Evolutionary conservation across 2,888 invertebrate genomes (phyloP), one percentile per base, ranked within the genome.

Genomic region (Gordius sp.): DNA sequence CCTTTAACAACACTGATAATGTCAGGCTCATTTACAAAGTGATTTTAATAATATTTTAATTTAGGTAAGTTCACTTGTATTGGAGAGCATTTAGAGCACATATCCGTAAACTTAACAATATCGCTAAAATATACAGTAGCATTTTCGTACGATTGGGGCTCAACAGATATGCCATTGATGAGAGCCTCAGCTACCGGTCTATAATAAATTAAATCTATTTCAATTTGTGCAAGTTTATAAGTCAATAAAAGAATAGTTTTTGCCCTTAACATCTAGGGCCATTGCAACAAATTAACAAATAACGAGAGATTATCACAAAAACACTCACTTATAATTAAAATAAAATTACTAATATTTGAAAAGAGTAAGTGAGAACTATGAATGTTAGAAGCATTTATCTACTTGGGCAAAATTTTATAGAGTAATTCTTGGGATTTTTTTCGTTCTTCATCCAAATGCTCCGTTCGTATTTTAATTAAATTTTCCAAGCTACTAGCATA

Each of bases 351-450:
- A n/a, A n/a, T n/a, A n/a, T n/a, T n/a, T n/a, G n/a, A n/a, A n/a
- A n/a, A n/a, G n/a, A n/a, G n/a, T n/a, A n/a, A n/a, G n/a, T n/a
- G n/a, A n/a, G n/a, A n/a, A n/a, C n/a, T n/a, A n/a, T n/a, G n/a
- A n/a, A n/a, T n/a, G n/a, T n/a, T n/a, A n/a, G n/a, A n/a, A n/a
- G n/a, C n/a, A n/a, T n/a, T n/a, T n/a, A n/a, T n/a, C n/a, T n/a
- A 47, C 47, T 47, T 47, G 13, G 47, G 47, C 23, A 47, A 20
- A 47, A 47, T 47, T 20, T 47, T 47, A 23, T 47, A 47, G 4
- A 47, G 20, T 23, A 47, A 47, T 20, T 47, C 20, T 47, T 47
- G 47, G 4, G 47, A 8, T 20, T 8, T 47, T 47, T 47, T 20
- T 20, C 20, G 47, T 18, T 13, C 47, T 23, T 47, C 47, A 4